These are phyloP conservation scores for Drosophila paulistorum DNA, from an alignment of 1,140 invertebrate genomes.

Conservation along the genomic window DNA sequence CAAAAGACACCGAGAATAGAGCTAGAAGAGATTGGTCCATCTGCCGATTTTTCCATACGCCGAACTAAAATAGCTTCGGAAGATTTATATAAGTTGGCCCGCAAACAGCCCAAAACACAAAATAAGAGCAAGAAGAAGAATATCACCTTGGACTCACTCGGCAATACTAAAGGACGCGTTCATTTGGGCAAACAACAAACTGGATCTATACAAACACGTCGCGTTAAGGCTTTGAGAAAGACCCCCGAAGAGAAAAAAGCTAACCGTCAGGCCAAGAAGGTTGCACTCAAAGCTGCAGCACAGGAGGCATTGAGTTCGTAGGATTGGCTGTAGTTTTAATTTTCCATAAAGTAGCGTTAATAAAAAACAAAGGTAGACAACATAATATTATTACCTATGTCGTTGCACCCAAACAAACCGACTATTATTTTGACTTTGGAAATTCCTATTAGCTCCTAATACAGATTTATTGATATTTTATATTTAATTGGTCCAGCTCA, in stretches of 20 bases:
- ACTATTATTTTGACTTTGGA: conserved; percentile 23
- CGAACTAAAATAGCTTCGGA: conserved; percentile 94
- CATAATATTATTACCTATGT: not conserved
- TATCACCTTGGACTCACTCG: conserved; percentile 92
- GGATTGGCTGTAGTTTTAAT: conserved; percentile 28
- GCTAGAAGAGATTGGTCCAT: conserved; percentile 92
- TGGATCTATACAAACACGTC: conserved; percentile 93
- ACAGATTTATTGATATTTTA: conserved; percentile 41
- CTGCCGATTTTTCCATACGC: conserved; percentile 93
- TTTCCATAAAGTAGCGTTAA: conserved; percentile 16
- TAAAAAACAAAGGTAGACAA: not conserved
- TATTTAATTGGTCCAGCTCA: conserved; percentile 77
- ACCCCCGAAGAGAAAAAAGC: conserved; percentile 87
- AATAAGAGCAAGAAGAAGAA: conserved; percentile 96
- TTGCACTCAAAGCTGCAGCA: conserved; percentile 66
- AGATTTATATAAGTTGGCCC: conserved; percentile 94
- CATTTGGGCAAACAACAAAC: conserved; percentile 97
- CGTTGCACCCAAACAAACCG: not conserved
- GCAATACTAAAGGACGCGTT: conserved; percentile 94
- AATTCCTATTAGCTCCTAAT: not conserved
- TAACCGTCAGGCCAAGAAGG: conserved; percentile 85
- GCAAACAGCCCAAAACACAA: conserved; percentile 92
- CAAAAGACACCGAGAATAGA: conserved; percentile 94
- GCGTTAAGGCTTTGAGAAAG: conserved; percentile 96
- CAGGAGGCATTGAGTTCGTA: conserved; percentile 50